Evolutionary conservation across 64 coral and sea anemone species (phyloP), one percentile per base, ranked within the genome.

Genomic region (Montipora capricornis): DNA sequence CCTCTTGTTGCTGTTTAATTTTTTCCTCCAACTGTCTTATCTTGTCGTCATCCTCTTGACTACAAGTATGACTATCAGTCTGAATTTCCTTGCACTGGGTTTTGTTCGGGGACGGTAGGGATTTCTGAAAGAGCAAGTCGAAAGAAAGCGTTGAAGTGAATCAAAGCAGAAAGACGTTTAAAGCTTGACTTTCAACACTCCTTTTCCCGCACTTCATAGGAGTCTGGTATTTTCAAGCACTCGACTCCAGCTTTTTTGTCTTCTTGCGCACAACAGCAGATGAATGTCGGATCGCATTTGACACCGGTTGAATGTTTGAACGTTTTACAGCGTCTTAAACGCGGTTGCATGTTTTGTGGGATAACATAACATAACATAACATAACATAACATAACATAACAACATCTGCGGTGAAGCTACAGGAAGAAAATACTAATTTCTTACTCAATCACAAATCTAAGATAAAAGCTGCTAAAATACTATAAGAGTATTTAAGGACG

Each of bases 1-100:
- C 80, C 47, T 92, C 80, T 77, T 92, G 73, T 49, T 84, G 73
- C 60, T 78, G 24, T 19, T 59, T 75, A 4, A 61, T 17, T 83
- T 77, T 20, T 47, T 78, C 79, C 19, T 92, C 90, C 20, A 92
- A 92, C 82, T 92, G 55, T 52, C 77, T 85, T 6, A 86, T 86
- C 15, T 73, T 73, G 19, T 86, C 82, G 67, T 86, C 47, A 7
- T 84, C 37, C 37, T 84, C 82, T 50, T 73, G 62, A 20, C 50
- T 86, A 22, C n/a, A 50, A 3, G 19, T 37, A 37, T 2, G 3
- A 11, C 1, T 45, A 14, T 73, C 82, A 16, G 82, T 86, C 66
- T 86, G 82, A 48, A 45, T 49, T 86, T 86, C 82, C 66, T 73
- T 86, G 17, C 13, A 49, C 64, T 71, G 37, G 2, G 64, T 86